A percentile compares a stretch with the other conserved stretches of the same genome.
Conservation (phyloP, 1,140 invertebrate genomes). For the Drosophila littoralis region DNA sequence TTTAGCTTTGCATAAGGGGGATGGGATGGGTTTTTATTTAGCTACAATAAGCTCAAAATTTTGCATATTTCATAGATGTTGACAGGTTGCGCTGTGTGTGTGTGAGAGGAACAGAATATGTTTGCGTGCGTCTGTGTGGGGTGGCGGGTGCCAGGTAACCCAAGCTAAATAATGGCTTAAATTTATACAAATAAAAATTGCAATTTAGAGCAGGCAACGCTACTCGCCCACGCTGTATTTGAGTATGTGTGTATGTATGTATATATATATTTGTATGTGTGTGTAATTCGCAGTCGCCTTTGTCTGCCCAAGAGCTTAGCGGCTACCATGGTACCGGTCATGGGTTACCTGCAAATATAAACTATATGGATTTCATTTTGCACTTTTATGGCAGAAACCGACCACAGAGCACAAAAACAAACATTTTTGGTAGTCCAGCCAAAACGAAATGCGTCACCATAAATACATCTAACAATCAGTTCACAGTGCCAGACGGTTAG, state of each 20-base stretch:
- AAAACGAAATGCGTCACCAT: conserved; percentile 49
- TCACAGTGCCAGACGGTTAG: neutral
- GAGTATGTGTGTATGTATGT: conserved; percentile 4
- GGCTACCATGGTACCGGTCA: conserved; percentile 45
- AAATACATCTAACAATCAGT: conserved; percentile 11
- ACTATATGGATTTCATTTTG: conserved; percentile 74
- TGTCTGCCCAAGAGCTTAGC: conserved; percentile 67
- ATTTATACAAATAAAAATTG: conserved; percentile 80
- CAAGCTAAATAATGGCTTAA: conserved; percentile 76
- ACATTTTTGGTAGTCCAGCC: conserved; percentile 12
- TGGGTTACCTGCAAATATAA: conserved; percentile 66
- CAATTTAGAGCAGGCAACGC: conserved; percentile 63
- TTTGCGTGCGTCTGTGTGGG: neutral
- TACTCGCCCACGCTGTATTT: conserved; percentile 28
- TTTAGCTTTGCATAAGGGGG: conserved; percentile 24
- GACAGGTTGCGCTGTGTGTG: conserved; percentile 41
- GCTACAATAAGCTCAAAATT: conserved; percentile 79
- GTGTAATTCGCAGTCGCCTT: conserved; percentile 37
- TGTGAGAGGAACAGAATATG: neutral
- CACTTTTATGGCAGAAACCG: conserved; percentile 59
- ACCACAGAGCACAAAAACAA: conserved; percentile 12
- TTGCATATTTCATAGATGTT: conserved; percentile 78
- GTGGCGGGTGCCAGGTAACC: conserved; percentile 39
- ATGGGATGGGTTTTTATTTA: conserved; percentile 50
- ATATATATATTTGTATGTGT: conserved; percentile 1